Evolutionary conservation across 2,888 invertebrate species (phyloP), one percentile per base, ranked within the genome.

Genomic region (Rotaria macrura): DNA sequence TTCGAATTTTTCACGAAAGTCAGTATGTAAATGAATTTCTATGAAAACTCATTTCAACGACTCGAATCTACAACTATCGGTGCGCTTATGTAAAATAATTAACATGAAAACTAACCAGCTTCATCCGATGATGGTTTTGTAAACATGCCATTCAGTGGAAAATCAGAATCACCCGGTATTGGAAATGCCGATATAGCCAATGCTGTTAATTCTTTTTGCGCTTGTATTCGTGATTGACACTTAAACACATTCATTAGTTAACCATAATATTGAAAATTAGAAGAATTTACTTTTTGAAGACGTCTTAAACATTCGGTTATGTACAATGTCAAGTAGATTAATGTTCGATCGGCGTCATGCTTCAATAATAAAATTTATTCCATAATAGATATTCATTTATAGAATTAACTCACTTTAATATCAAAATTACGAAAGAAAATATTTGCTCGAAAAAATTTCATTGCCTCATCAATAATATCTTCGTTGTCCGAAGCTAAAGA

Each of bases 371-470:
- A 20, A 52, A 52, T 23, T 5, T 23, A 52, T 2, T 52, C 20
- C n/a, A n/a, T n/a, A n/a, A n/a, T 52, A 23, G 23, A 23, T 9
- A 52, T 52, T 23, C 6, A 52, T 23, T 23, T 23, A 38, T 29
- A 2, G 4, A 29, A 3, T 29, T 29, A 10, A 79, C 40, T 79
- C 17, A 79, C 96, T 93, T 97, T 97, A 87, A 99, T 96, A 93
- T 99, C 98, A 91, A 97, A 99, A 55, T 96, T 97, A 88, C 97
- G 94, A 91, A 99, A 99, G 92, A 99, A 99, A 0, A 99, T 97
- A 92, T 99, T 99, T 1, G 99, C 97, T 92, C 97, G 98, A 91
- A 99, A 99, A 91, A 94, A 99, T 89, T 95, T 95, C 55, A 99
- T 93, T 85, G 97, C 95, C 92, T 99, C 99, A 91, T 99, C 99